Conservation (phyloP, 2,113 vertebrate species). For the Genyomyrus donnyi region DNA sequence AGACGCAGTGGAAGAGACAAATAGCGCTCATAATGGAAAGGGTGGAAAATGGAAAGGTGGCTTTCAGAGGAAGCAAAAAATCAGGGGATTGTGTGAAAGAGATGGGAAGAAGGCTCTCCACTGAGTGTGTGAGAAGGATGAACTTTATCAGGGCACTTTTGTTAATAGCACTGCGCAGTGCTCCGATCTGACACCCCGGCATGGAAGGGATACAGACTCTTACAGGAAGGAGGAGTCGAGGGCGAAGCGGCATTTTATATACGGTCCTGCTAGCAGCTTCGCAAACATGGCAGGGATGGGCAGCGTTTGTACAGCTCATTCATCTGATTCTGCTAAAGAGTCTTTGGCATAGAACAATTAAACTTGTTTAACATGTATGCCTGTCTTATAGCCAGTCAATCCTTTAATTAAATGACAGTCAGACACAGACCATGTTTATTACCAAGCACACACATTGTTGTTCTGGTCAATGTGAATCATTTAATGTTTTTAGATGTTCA, state of each 20-base stretch:
- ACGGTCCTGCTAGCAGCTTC: background rate
- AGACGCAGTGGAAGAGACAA: no score
- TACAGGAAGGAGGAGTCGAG: background rate
- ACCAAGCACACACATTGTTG: background rate
- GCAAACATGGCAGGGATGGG: background rate
- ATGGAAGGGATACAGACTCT: background rate
- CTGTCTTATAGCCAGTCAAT: background rate
- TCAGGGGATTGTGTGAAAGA: background rate
- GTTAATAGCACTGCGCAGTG: background rate
- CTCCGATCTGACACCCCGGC: background rate
- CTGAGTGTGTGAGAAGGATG: background rate
- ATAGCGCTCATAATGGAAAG: background rate
- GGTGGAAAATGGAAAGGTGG: background rate
- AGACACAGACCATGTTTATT: background rate
- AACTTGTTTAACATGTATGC: background rate
- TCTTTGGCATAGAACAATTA: background rate
- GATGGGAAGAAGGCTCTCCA: background rate
- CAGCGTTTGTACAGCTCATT: background rate
- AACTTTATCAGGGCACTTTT: background rate
- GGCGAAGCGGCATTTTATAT: background rate
- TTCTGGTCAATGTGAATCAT: background rate
- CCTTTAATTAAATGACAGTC: background rate
- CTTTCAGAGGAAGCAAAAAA: background rate
- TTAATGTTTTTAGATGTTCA: background rate
- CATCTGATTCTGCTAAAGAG: background rate